Conservation (phyloP, 2,113 vertebrate genomes). For the Hippocampus guttulatus region DNA sequence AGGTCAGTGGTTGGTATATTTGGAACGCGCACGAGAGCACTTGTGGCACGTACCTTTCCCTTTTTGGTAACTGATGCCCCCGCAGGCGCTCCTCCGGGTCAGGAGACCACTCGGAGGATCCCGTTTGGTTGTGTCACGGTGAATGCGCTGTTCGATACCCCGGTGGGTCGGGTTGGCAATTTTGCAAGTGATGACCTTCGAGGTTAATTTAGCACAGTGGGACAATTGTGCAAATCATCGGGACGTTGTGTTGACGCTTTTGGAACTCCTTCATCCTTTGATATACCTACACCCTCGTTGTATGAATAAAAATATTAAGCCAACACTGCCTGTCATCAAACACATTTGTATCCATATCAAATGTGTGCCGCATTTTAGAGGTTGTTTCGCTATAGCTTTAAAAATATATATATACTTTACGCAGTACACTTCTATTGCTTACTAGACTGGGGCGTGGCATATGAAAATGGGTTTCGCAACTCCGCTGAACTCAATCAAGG, state of each 20-base stretch:
- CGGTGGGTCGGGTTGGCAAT: slow-evolving; percentile 34
- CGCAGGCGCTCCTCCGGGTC: slow-evolving; percentile 26
- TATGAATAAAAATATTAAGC: neutral
- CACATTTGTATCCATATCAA: neutral
- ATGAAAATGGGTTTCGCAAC: neutral
- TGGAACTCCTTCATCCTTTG: neutral
- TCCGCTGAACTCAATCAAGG: neutral
- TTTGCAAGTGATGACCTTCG: slow-evolving; percentile 21
- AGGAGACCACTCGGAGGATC: slow-evolving; percentile 30
- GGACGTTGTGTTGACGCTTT: slow-evolving; percentile 8
- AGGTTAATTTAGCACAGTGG: neutral
- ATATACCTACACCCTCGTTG: neutral
- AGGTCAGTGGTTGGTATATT: slow-evolving; percentile 81
- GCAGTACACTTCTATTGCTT: too few species aligned
- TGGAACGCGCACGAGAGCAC: slow-evolving; percentile 59
- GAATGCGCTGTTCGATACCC: slow-evolving; percentile 33
- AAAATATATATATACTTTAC: neutral
- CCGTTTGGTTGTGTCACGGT: slow-evolving; percentile 35
- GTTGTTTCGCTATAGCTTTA: too few species aligned
- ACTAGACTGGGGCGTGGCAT: neutral
- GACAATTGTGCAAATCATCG: slow-evolving; percentile 5
- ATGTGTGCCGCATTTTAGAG: neutral
- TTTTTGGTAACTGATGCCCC: slow-evolving; percentile 67
- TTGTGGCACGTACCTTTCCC: slow-evolving; percentile 69
- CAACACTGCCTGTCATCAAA: neutral